Conservation (phyloP, 2,113 vertebrate genomes). For the Poeciliopsis prolifica region DNA sequence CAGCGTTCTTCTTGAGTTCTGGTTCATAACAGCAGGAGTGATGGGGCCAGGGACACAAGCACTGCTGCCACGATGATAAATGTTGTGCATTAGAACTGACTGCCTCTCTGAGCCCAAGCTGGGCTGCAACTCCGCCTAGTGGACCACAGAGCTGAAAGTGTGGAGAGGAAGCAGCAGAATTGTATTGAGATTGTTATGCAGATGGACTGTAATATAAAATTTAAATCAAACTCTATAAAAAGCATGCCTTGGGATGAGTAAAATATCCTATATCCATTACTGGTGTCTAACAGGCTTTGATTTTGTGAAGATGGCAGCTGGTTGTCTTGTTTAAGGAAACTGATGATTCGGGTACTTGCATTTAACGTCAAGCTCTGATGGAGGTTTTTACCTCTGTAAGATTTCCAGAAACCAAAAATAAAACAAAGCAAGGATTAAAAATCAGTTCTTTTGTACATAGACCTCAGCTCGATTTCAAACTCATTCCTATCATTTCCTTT, state of each 20-base stretch:
- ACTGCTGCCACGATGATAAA: conserved; percentile 61
- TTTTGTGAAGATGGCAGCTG: conserved; percentile 10
- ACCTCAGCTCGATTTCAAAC: conserved; percentile 39
- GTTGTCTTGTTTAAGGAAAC: neutral
- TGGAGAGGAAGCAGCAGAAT: conserved; percentile 15
- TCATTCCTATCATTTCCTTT: conserved; percentile 40
- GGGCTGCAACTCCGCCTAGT: conserved; percentile 47
- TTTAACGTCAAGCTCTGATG: neutral
- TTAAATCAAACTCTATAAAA: neutral
- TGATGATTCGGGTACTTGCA: conserved; percentile 1
- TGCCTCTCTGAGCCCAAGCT: conserved; percentile 28
- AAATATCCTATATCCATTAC: neutral
- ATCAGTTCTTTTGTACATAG: conserved; percentile 1
- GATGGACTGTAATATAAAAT: conserved; percentile 9
- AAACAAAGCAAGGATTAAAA: conserved; percentile 6
- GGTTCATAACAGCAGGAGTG: conserved; percentile 42
- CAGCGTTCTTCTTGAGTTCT: conserved; percentile 35
- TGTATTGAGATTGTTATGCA: conserved; percentile 8
- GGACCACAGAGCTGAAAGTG: conserved; percentile 30
- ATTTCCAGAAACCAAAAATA: conserved; percentile 9
- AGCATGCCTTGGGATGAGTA: neutral
- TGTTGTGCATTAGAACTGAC: conserved; percentile 58
- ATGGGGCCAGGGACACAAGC: conserved; percentile 37
- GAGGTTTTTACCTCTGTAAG: conserved; percentile 19
- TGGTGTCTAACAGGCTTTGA: conserved; percentile 15